phyloP scores from a whole-genome alignment of 2,797 vertebrate species.

The Oreonectes daqikongensis region DNA sequence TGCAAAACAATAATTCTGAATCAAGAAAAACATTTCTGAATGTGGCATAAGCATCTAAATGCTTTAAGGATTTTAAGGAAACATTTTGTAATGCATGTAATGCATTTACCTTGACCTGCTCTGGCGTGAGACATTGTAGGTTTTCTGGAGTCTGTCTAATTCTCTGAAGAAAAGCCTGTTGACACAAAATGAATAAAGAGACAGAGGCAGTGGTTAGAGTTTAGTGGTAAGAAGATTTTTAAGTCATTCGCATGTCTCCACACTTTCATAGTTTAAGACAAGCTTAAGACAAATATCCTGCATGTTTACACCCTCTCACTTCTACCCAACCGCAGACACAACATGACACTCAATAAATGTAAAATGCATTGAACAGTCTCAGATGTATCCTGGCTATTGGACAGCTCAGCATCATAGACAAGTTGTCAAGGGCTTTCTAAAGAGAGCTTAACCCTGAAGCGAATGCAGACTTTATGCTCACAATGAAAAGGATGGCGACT shows the following conservation, averaged over 20 bases:
- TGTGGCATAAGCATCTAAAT: not conserved
- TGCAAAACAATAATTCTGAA: not conserved
- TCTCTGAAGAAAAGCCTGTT: slow-evolving; percentile 91
- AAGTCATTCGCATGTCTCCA: too few relatives aligned
- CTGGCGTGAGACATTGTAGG: slow-evolving; percentile 92
- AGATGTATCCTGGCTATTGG: not conserved
- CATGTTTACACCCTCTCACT: slow-evolving; percentile 6
- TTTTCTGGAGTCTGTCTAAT: slow-evolving; percentile 89
- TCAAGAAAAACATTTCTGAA: not conserved
- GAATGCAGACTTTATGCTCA: not conserved
- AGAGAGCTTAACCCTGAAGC: not conserved
- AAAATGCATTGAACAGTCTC: not conserved
- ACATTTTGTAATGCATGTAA: not conserved
- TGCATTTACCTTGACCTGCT: slow-evolving; percentile 91
- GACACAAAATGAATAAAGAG: slow-evolving; percentile 6
- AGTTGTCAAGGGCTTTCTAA: not conserved
- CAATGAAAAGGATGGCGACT: not conserved
- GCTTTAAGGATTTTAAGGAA: not conserved
- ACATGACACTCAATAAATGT: not conserved
- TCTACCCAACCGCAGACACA: not conserved
- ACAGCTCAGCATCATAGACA: not conserved
- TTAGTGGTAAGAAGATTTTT: too few relatives aligned
- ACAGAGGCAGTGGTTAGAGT: not conserved
- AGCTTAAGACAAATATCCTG: too few relatives aligned
- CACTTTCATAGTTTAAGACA: too few relatives aligned